A percentile compares a stretch with the other conserved stretches of the same genome.
Conservation (phyloP, 2,113 vertebrate species). For the Phoenicopterus ruber region DNA sequence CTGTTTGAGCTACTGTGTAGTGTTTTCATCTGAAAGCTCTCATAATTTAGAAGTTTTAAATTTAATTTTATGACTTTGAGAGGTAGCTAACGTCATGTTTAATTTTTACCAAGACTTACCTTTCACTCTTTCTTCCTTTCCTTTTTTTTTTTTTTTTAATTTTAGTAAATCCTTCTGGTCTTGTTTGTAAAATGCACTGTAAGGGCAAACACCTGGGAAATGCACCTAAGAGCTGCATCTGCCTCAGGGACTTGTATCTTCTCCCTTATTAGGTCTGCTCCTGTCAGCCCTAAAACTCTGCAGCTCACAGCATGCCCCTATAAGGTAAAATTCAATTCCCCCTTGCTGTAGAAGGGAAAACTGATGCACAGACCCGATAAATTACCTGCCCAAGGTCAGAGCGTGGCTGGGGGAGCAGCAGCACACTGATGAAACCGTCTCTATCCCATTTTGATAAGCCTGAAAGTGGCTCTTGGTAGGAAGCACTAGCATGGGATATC, state of each 20-base stretch:
- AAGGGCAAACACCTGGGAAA: not conserved
- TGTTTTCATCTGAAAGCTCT: not conserved
- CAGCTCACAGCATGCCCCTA: not conserved
- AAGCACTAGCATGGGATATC: not conserved
- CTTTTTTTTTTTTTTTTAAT: too few species aligned
- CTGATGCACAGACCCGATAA: slow-evolving; percentile 8
- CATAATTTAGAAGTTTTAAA: not conserved
- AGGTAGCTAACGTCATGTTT: not conserved
- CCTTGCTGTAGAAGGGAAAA: not conserved
- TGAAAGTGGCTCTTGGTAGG: not conserved
- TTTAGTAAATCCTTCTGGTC: not conserved
- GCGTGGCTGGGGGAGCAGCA: not conserved
- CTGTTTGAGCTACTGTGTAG: not conserved
- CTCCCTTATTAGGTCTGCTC: not conserved
- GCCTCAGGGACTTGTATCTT: not conserved
- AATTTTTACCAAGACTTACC: not conserved
- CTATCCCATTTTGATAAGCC: not conserved
- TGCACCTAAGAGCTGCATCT: not conserved
- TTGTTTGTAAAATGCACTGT: not conserved
- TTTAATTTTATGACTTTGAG: not conserved
- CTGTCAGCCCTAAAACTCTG: slow-evolving; percentile 7
- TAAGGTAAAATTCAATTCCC: slow-evolving; percentile 44
- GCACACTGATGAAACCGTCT: not conserved
- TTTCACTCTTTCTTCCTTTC: rapidly evolving
- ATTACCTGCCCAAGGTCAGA: slow-evolving; percentile 39